Conservation (phyloP, 2,797 vertebrate species). For the Halcyon chelicuti region DNA sequence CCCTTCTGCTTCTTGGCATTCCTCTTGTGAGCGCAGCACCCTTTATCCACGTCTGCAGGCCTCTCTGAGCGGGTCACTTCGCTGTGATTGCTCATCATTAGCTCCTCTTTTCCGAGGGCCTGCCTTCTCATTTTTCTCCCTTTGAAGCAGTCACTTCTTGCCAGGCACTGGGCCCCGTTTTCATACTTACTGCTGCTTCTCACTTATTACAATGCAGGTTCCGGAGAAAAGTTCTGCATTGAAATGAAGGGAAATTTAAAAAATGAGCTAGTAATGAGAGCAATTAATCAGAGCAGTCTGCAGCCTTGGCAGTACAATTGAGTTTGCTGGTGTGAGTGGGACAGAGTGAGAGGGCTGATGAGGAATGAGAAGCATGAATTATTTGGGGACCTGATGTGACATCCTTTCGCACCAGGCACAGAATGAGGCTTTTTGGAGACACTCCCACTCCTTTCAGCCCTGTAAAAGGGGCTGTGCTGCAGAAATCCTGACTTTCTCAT, state of each 20-base stretch:
- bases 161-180: not conserved
- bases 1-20: not conserved
- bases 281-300: constrained; percentile 50
- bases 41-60: not conserved
- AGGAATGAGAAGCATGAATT: constrained; percentile 23
- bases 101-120: not conserved
- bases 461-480: not conserved
- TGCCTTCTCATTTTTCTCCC: constrained; percentile 13
- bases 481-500: not conserved
- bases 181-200: not conserved
- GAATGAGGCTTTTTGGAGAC: not conserved
- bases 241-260: constrained; percentile 39
- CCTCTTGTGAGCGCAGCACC: not conserved
- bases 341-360: not conserved
- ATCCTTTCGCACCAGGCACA: not conserved
- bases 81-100: not conserved
- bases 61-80: not conserved
- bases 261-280: constrained; percentile 52
- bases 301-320: not conserved
- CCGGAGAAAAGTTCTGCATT: constrained; percentile 11
- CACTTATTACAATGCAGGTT: not conserved
- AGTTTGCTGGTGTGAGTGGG: not conserved
- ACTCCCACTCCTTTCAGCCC: not conserved
- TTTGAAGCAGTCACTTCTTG: not conserved
- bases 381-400: not conserved